A percentile compares a stretch with the other conserved stretches of the same genome.
phyloP scores from a whole-genome alignment of 2,888 invertebrate genomes.

The Trissolcus brochymenae region DNA sequence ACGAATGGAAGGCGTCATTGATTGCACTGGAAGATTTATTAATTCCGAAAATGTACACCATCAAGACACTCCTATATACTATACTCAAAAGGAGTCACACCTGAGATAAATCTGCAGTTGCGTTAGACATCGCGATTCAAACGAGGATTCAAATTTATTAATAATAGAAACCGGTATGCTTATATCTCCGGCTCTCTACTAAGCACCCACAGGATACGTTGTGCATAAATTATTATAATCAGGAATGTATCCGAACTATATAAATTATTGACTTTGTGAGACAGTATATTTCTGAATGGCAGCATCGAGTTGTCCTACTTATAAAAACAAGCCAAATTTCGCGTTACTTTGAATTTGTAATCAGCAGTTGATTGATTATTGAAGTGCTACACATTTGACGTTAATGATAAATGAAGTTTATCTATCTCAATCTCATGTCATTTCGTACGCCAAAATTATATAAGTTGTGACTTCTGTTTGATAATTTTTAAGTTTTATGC shows the following conservation, averaged over 20 bases:
- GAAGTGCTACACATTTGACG: slow-evolving; percentile 43
- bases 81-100: slow-evolving; percentile 62
- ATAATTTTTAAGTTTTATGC: too few relatives aligned
- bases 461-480: too few relatives aligned
- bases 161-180: slow-evolving; percentile 71
- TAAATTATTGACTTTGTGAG: slow-evolving; percentile 66
- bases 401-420: slow-evolving; percentile 39
- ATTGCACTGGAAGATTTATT: slow-evolving; percentile 61
- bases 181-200: slow-evolving; percentile 55
- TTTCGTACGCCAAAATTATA: slow-evolving; percentile 16
- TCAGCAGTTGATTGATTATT: slow-evolving; percentile 49
- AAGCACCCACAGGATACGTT: slow-evolving; percentile 57
- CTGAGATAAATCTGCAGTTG: slow-evolving; percentile 66
- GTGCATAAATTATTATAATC: slow-evolving; percentile 72
- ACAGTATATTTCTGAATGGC: slow-evolving; percentile 57
- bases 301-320: slow-evolving; percentile 53
- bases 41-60: slow-evolving; percentile 64
- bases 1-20: slow-evolving; percentile 52
- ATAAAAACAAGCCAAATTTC: slow-evolving; percentile 21
- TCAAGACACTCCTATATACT: slow-evolving; percentile 53
- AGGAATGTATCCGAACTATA: slow-evolving; percentile 68
- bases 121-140: slow-evolving; percentile 65
- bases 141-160: slow-evolving; percentile 67
- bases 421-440: slow-evolving; percentile 30
- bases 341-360: slow-evolving; percentile 38